These are phyloP conservation scores for Dioctria rufipes DNA, from an alignment of 2,888 invertebrate genomes.

Conservation along the genomic window DNA sequence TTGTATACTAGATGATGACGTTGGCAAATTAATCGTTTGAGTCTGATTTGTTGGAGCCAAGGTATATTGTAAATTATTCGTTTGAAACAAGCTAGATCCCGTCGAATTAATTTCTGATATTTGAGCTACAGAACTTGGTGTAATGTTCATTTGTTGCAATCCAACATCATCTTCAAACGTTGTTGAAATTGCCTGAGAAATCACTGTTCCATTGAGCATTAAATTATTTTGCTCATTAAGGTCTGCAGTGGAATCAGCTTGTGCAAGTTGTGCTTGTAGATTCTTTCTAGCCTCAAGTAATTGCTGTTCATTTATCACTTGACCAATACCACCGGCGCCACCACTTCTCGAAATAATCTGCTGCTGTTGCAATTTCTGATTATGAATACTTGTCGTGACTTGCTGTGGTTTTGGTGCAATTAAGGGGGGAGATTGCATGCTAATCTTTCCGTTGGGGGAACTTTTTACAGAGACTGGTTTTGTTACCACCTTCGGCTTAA, in stretches of 20 bases:
- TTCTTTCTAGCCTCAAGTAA: constrained; percentile 32
- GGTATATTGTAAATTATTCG: constrained; percentile 49
- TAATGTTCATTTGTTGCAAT: neutral
- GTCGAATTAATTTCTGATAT: constrained; percentile 17
- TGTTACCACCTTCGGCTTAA: constrained; percentile 59
- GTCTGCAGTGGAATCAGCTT: constrained; percentile 23
- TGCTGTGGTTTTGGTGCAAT: constrained; percentile 68
- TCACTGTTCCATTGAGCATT: constrained; percentile 10
- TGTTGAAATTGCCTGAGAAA: constrained; percentile 21
- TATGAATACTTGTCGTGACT: constrained; percentile 40
- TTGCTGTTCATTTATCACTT: constrained; percentile 40
- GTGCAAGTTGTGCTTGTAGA: constrained; percentile 25
- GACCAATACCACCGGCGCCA: constrained; percentile 30
- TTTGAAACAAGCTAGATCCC: constrained; percentile 24
- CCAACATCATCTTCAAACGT: neutral
- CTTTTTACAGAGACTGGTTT: constrained; percentile 56
- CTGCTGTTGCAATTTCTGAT: constrained; percentile 31
- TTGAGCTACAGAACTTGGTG: constrained; percentile 11
- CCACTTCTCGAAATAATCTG: constrained; percentile 26
- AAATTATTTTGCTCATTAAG: constrained; percentile 14
- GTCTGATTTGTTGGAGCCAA: constrained; percentile 47
- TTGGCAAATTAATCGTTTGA: constrained; percentile 54
- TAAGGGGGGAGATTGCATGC: constrained; percentile 62
- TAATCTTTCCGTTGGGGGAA: constrained; percentile 66
- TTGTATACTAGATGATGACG: constrained; percentile 71